Base-by-base conservation (phyloP, 2,113 vertebrate genomes). In the Tenebrosternarchus preto region DNA sequence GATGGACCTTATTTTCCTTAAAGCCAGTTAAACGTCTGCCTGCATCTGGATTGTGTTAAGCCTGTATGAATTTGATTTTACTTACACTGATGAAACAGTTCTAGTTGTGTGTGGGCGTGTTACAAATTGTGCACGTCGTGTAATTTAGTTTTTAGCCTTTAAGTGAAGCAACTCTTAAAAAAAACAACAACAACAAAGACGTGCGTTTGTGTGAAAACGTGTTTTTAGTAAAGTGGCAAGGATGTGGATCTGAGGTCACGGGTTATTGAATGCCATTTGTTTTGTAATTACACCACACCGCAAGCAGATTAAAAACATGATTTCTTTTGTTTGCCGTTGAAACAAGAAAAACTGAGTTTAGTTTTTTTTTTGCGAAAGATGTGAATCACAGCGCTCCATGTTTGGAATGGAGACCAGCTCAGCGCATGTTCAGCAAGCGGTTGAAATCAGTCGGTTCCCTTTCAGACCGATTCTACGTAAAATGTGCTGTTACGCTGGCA, bases 281-380 rank as follows among this genome's bases (percentile, higher is more conserved):
- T 60, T 73, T 50, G 5, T 24, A 68, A 55, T 63, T 71, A 74
- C 74, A 69, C 74, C 70, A 81, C 31, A 36, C 73, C 71, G 29
- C 78, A 80, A 73, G 15, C 71, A 80, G 60, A 80, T 59, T 78
- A 70, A 81, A 81, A 81, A 46, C 61, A 66, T 5, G 71, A 78
- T 78, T 84, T 81, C 73, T 78, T 76, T 66, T 39, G 57, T 74
- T 29, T 64, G 33, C 31, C 31, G 53, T 59, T 59, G 79, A 69
- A 55, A 71, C 43, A 15, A 12, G 67, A 61, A 57, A 29, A 68
- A 64, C 59, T 15, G 60, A 60, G 22, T 0, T 0, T n/a, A 56
- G 67, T 70, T 70, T 74, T 74, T 43, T 69, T 78, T 64, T 17
- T 75, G 69, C 43, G 75, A 74, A 66, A 59, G 60, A 43, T 60